Evolutionary conservation across 2,797 vertebrate genomes (phyloP), one percentile per base, ranked within the genome.

Genomic region (Pseudochaenichthys georgianus): DNA sequence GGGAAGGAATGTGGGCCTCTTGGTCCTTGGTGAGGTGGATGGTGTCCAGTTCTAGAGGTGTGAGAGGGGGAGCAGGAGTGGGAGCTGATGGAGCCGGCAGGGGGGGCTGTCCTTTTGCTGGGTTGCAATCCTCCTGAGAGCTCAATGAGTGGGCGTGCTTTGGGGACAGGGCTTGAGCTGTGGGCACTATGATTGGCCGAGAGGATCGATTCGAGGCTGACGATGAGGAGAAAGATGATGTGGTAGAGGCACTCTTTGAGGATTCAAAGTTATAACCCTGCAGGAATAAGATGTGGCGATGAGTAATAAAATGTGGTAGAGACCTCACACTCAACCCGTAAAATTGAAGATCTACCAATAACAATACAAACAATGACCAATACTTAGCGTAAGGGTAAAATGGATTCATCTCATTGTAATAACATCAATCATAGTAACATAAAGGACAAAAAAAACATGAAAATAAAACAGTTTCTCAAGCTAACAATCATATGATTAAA

Each of bases 181-280:
- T 96, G 73, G 98, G 97, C 76, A 98, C 97, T 83, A 97, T 92
- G 87, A 98, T 96, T 47, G 97, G 95, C 48, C 93, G 92, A 47
- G 93, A 54, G 34, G 92, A 79, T 84, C 95, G 95, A 82, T 88
- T 82, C 4, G 87, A 85, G 59, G 80, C 55, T 45, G 74, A 88
- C 66, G 87, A 85, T 9, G 85, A 86, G 10, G 75, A 84, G 41
- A 78, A 72, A 38, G 78, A 70, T 10, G 91, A 93, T 57, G 84
- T 77, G 78, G 90, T 68, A 17, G 83, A 89, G 78, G 94, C 91
- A 81, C 90, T 95, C 87, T 96, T 96, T 88, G 95, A 94, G 75
- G 87, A 93, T 83, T 97, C 90, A 86, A 97, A 95, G 61, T 95
- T 95, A 87, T 86, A 96, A 19, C 94, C 96, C 98, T 99, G 93